Percentiles rank a stretch among this genome's conserved stretches.
phyloP scores from a whole-genome alignment of 2,797 vertebrate species.

The Echeneis naucrates region DNA sequence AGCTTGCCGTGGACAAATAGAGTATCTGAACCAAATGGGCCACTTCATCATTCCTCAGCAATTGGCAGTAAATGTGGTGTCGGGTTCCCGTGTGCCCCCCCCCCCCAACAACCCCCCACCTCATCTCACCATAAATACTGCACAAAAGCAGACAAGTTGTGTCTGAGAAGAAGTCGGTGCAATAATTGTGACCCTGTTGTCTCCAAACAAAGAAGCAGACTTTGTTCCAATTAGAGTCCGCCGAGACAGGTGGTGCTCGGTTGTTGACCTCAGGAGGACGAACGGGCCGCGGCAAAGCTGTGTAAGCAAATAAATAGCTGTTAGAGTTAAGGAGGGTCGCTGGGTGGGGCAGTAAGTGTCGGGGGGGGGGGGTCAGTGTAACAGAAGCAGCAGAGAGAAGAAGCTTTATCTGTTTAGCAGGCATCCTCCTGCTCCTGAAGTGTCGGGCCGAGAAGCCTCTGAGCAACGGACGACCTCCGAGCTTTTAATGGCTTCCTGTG shows the following conservation, averaged over 20 bases:
- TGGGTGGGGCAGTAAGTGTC: slow-evolving; percentile 67
- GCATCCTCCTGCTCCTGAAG: slow-evolving; percentile 71
- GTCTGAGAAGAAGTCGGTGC: slow-evolving; percentile 14
- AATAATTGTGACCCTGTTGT: slow-evolving; percentile 34
- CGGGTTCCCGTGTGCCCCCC: slow-evolving; percentile 71
- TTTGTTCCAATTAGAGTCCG: slow-evolving; percentile 80
- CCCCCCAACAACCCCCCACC: slow-evolving; percentile 69
- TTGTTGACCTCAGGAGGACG: slow-evolving; percentile 80
- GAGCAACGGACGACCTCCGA: slow-evolving; percentile 75
- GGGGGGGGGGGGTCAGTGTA: slow-evolving; percentile 71
- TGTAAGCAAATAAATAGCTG: slow-evolving; percentile 89
- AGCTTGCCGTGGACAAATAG: slow-evolving; percentile 56
- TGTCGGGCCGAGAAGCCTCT: slow-evolving; percentile 62
- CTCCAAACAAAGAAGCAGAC: slow-evolving; percentile 74
- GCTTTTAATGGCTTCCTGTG: slow-evolving; percentile 89
- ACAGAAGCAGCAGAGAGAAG: slow-evolving; percentile 67
- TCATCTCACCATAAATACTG: slow-evolving; percentile 75
- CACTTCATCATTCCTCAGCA: slow-evolving; percentile 80
- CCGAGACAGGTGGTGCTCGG: slow-evolving; percentile 84
- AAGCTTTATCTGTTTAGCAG: slow-evolving; percentile 90
- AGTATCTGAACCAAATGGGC: slow-evolving; percentile 79
- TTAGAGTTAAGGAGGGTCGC: slow-evolving; percentile 78
- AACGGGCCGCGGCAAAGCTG: slow-evolving; percentile 80
- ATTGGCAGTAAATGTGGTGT: slow-evolving; percentile 83
- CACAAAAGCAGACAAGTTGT: slow-evolving; percentile 70